phyloP scores from a whole-genome alignment of 2,888 invertebrate species.

The Sceliomorpha sp. region DNA sequence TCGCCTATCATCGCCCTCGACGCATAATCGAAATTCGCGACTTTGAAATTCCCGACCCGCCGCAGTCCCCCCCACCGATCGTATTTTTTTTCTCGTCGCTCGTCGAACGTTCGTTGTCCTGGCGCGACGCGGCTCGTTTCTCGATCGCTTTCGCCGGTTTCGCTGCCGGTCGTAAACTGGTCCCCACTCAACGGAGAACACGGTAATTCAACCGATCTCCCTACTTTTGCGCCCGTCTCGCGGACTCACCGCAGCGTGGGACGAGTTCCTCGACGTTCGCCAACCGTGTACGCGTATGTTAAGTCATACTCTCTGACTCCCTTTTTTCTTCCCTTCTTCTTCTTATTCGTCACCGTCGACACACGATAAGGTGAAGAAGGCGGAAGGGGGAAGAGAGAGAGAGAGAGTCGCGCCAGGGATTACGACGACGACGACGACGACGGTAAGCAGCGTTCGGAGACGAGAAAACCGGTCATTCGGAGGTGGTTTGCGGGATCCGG shows the following conservation, averaged over 20 bases:
- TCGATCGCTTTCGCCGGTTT: slow-evolving; percentile 48
- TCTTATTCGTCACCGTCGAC: slow-evolving; percentile 16
- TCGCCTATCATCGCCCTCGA: slow-evolving; percentile 21
- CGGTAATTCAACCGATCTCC: slow-evolving; percentile 58
- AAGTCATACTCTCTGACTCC: slow-evolving; percentile 32
- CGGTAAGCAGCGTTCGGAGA: slow-evolving; percentile 8
- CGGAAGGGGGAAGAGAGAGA: slow-evolving; percentile 15
- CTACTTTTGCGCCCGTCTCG: slow-evolving; percentile 47
- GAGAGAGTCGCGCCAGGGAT: slow-evolving; percentile 14
- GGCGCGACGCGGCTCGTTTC: slow-evolving; percentile 19
- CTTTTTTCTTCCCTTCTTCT: slow-evolving; percentile 22
- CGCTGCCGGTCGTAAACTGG: slow-evolving; percentile 57
- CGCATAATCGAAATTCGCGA: no score
- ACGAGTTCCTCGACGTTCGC: slow-evolving; percentile 31
- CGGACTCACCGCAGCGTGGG: slow-evolving; percentile 35
- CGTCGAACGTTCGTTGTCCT: slow-evolving; percentile 14
- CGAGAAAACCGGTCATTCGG: slow-evolving; percentile 22
- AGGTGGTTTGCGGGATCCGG: not conserved
- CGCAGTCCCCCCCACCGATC: no score
- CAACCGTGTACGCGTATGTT: slow-evolving; percentile 33
- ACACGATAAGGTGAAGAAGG: no score
- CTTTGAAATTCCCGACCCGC: no score
- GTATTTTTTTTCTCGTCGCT: slow-evolving; percentile 23
- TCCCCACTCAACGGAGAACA: slow-evolving; percentile 48
- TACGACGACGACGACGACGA: slow-evolving; percentile 15